Evolutionary conservation across 1,140 invertebrate genomes (phyloP).

Genomic region (Dinoponera quadriceps): DNA sequence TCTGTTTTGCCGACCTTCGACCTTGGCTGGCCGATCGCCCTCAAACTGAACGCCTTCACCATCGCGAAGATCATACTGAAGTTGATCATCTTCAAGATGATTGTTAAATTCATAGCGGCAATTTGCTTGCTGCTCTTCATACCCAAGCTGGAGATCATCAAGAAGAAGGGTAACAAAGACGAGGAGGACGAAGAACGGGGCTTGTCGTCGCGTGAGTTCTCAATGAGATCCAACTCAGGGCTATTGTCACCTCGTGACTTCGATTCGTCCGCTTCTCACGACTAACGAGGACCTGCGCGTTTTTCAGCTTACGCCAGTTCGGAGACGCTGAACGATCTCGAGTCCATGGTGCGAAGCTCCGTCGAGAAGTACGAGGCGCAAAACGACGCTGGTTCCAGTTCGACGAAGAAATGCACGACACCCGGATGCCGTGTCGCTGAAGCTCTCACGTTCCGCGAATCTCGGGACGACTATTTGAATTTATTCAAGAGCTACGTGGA

Average conservation of each 20-base stretch:
- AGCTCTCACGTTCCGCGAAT: constrained; percentile 57
- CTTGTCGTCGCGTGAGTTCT: constrained; percentile 65
- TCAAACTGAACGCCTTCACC: constrained; percentile 90
- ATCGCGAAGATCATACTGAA: constrained; percentile 91
- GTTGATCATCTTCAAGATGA: constrained; percentile 91
- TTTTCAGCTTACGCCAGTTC: constrained; percentile 43
- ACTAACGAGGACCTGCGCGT: background rate
- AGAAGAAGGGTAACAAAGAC: constrained; percentile 67
- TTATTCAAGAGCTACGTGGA: constrained; percentile 75
- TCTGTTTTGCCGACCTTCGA: constrained; percentile 81
- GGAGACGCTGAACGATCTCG: constrained; percentile 71
- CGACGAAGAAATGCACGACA: constrained; percentile 64
- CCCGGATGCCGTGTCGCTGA: constrained; percentile 68
- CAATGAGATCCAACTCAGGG: background rate
- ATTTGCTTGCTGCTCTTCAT: constrained; percentile 91
- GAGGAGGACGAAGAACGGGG: constrained; percentile 73
- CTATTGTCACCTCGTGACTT: background rate
- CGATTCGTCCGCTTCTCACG: background rate
- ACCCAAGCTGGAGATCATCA: constrained; percentile 88
- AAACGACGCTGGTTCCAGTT: constrained; percentile 46
- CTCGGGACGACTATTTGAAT: constrained; percentile 73
- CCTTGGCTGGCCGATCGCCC: constrained; percentile 79
- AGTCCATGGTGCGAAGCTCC: constrained; percentile 69
- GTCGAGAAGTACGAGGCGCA: constrained; percentile 71
- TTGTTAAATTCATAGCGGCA: constrained; percentile 91